Evolutionary conservation across 2,113 vertebrate genomes (phyloP).

Genomic region (Psophia crepitans): DNA sequence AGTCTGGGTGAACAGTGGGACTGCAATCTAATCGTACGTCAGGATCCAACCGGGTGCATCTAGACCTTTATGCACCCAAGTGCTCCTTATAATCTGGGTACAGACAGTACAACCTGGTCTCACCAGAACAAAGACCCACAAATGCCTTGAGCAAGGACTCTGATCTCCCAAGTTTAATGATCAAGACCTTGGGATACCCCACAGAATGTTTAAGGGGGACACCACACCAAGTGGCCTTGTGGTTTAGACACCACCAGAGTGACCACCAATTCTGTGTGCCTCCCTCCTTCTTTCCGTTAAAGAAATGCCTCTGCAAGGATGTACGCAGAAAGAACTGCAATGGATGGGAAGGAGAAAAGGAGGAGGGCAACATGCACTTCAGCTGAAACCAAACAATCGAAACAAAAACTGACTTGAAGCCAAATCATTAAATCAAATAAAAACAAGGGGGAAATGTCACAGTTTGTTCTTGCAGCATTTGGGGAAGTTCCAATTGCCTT

Average conservation of each 20-base stretch:
- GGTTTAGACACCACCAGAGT: background rate
- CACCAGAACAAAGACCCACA: background rate
- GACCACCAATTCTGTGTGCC: background rate
- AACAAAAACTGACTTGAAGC: constrained; percentile 26
- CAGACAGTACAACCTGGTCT: background rate
- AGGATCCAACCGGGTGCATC: background rate
- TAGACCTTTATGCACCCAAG: background rate
- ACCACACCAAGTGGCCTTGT: background rate
- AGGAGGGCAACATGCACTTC: background rate
- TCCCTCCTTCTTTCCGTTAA: background rate
- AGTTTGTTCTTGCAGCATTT: constrained; percentile 16
- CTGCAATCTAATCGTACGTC: fast-evolving
- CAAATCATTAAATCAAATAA: constrained; percentile 41
- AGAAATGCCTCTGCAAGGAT: background rate
- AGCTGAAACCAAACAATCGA: background rate
- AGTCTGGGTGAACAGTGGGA: background rate
- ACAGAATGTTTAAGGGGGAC: background rate
- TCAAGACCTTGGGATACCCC: background rate
- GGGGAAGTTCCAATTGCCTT: background rate
- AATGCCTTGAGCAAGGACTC: background rate
- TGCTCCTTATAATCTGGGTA: background rate
- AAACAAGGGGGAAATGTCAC: background rate
- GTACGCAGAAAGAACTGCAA: background rate
- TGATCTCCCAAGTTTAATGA: background rate
- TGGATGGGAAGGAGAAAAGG: background rate